Conservation (phyloP, 1,140 invertebrate species). For the Apis laboriosa region DNA sequence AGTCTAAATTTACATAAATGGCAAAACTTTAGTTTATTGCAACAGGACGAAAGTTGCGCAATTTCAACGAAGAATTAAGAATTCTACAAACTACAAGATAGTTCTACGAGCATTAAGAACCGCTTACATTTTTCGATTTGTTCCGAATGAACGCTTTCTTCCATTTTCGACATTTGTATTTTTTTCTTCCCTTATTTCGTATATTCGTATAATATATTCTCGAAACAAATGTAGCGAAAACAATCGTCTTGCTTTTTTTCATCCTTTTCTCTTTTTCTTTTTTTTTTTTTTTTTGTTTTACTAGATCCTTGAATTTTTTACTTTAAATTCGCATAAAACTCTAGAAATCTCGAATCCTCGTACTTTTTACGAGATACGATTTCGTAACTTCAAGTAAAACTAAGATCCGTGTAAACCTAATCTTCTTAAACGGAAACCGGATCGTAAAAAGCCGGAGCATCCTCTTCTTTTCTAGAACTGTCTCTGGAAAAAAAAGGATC, state of each 20-base stretch:
- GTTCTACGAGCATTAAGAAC: background rate
- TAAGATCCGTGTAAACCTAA: conserved; percentile 66
- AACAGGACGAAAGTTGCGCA: conserved; percentile 9
- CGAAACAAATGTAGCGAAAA: conserved; percentile 53
- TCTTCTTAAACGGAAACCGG: conserved; percentile 60
- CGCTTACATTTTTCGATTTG: background rate
- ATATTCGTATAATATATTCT: too few relatives aligned
- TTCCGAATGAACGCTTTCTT: background rate
- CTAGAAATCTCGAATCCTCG: background rate
- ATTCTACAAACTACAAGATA: background rate
- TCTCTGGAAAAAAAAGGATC: conserved; percentile 2
- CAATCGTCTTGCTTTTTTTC: conserved; percentile 22
- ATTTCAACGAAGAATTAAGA: conserved; percentile 10
- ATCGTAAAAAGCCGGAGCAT: conserved; percentile 51
- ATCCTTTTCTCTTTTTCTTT: background rate
- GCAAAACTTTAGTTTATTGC: conserved; percentile 17
- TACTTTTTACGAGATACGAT: conserved; percentile 45
- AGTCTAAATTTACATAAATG: background rate
- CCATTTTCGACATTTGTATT: background rate
- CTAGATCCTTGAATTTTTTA: conserved; percentile 34
- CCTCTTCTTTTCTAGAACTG: background rate
- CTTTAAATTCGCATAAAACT: conserved; percentile 62
- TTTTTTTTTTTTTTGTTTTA: background rate
- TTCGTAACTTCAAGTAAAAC: conserved; percentile 65
- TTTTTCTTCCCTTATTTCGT: background rate